Conservation (phyloP, 2,797 vertebrate species). For the Pipistrellus nathusii region DNA sequence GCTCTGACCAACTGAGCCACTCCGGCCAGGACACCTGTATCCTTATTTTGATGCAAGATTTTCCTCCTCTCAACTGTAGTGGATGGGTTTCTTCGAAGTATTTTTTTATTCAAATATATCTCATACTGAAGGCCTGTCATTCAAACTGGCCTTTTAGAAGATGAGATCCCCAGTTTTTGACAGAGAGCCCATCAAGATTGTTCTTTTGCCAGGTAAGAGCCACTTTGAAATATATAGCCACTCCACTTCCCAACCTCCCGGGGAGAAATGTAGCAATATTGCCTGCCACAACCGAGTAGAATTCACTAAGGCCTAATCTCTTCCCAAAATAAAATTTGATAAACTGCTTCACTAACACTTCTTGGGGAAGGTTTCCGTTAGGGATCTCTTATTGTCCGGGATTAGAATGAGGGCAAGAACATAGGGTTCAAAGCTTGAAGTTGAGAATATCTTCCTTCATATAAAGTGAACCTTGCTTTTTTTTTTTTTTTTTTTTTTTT, state of each 20-base stretch:
- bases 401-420: background rate
- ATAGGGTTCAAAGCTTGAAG: background rate
- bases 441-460: conserved; percentile 50
- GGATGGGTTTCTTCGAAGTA: background rate
- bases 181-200: background rate
- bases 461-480: conserved; percentile 57
- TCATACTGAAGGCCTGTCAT: background rate
- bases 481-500: too few relatives aligned
- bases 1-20: background rate
- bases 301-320: conserved; percentile 1
- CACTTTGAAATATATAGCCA: background rate
- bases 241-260: background rate
- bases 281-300: background rate
- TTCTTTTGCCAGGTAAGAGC: background rate
- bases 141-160: background rate
- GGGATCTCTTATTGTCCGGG: conserved; percentile 22
- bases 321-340: conserved; percentile 55
- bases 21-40: background rate
- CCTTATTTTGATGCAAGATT: background rate
- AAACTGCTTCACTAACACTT: background rate
- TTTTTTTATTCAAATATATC: conserved; percentile 37
- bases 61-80: background rate
- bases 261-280: background rate
- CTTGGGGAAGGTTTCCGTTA: background rate
- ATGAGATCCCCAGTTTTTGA: background rate